Percentiles rank a stretch among this genome's conserved stretches.
Conservation (phyloP, 2,888 invertebrate species). For the Diogma glabrata region DNA sequence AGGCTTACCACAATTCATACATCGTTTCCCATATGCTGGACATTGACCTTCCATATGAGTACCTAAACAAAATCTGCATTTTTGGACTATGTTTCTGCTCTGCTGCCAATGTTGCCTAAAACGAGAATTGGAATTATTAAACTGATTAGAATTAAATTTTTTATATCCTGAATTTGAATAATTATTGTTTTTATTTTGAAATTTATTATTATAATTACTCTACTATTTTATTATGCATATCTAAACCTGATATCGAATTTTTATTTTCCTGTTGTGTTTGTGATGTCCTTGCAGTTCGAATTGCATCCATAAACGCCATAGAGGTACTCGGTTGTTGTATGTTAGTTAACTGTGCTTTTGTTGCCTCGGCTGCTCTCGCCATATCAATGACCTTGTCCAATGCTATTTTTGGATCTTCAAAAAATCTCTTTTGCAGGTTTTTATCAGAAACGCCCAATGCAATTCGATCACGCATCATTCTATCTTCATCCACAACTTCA, state of each 20-base stretch:
- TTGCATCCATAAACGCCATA: no score
- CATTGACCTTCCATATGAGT: conserved; percentile 6
- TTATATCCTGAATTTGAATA: no score
- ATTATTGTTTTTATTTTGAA: no score
- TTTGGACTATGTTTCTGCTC: no score
- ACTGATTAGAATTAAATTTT: no score
- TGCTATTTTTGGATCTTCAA: background rate
- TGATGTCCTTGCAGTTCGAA: no score
- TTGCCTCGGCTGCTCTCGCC: background rate
- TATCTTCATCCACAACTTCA: conserved; percentile 6
- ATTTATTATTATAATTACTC: no score
- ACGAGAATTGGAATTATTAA: no score
- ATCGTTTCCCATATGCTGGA: conserved; percentile 7
- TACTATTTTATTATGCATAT: no score
- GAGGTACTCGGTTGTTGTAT: background rate
- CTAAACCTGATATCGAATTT: no score
- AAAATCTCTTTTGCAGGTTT: conserved; percentile 6
- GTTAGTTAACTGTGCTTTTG: background rate
- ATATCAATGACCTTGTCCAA: background rate
- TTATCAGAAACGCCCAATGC: conserved; percentile 6
- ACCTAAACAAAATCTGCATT: conserved; percentile 3
- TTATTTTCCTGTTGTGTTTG: no score
- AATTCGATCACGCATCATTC: conserved; percentile 12
- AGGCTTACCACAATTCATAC: conserved; percentile 1
- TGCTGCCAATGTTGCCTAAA: no score